Base-by-base conservation (phyloP, 2,888 invertebrate genomes). In the Alloplasta piceator region DNA sequence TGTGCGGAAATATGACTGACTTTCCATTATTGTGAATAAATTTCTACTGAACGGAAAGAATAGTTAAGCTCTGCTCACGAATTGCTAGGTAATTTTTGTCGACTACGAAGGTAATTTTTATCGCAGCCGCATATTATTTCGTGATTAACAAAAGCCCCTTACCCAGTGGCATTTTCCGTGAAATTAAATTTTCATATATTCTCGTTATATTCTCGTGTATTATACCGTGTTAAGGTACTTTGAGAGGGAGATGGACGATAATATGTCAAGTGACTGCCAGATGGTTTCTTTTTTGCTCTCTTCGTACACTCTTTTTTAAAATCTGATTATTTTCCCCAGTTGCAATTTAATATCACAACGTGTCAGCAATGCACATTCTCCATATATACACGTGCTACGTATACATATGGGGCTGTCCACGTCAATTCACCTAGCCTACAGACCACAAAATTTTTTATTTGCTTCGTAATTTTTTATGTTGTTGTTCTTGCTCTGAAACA, bases 331-430 rank as follows among this genome's bases (percentile, higher is more conserved):
- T 78, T 78, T 78, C 58, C 74, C 46, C 68, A 56, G 79, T 79
- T 58, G 79, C 68, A 80, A 82, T 82, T 82, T 82, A 82, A 83
- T 80, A 83, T 80, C 80, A 77, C 70, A 74, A 78, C 74, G 74
- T 61, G 81, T 78, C 74, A 74, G 48, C 78, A 73, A 75, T 74
- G 66, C 71, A 39, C 58, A 6, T 43, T 36, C 39, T 43, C 39
- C 16, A 14, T 36, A 14, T 67, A 67, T 61, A 46, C n/a, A 61
- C 16, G 10, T n/a, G 9, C 14, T 68, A 63, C 58, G 26, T 36
- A 55, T 12, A 55, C 61, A 71, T 43, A 73, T 46, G n/a, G n/a
- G n/a, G n/a, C n/a, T n/a, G n/a, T n/a, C n/a, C n/a, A n/a, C n/a
- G n/a, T n/a, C n/a, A n/a, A n/a, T n/a, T n/a, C n/a, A n/a, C n/a